Base-by-base conservation (phyloP, 2,113 vertebrate species). In the Pogona vitticeps region DNA sequence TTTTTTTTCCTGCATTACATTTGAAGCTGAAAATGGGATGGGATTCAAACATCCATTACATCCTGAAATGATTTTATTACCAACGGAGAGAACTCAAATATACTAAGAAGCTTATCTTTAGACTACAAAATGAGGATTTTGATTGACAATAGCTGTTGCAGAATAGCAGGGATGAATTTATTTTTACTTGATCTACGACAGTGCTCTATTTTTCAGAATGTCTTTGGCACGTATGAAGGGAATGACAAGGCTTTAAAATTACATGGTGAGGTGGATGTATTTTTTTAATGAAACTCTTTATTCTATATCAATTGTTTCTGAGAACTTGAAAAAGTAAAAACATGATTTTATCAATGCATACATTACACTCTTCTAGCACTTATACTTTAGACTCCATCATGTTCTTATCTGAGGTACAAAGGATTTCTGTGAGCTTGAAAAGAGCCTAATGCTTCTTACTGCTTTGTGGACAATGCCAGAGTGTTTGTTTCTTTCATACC, bases 171-270 rank as follows among this genome's bases (percentile, higher is more conserved):
- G 90, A 91, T 84, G 36, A 91, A 89, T 63, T 88, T 91, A 86
- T 92, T 95, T 92, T 89, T 92, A 90, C 76, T 91, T 85, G 56
- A 59, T 90, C 0, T 83, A 90, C 85, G 80, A 90, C 78, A 82
- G 65, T 86, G 85, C 87, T 80, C 77, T 92, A 82, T 94, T 94
- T 93, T 95, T 94, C 91, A 94, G 71, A 75, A 81, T 89, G 88
- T 88, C 89, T 85, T 71, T 52, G 36, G 70, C 56, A 87, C 59
- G 90, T 85, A 86, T 80, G 83, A 58, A 76, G 89, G 33, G 86
- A 88, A 46, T 90, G 89, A 91, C 85, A 92, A 40, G 1, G 79
- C 76, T 92, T 94, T 87, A 90, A 91, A 86, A 58, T 67, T 59
- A 0, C 26, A 7, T 87, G 28, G 0, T 26, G 87, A 85, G 91